Evolutionary conservation across 2,797 vertebrate genomes (phyloP), one percentile per base, ranked within the genome.

Genomic region (Scomberomorus guttatus): DNA sequence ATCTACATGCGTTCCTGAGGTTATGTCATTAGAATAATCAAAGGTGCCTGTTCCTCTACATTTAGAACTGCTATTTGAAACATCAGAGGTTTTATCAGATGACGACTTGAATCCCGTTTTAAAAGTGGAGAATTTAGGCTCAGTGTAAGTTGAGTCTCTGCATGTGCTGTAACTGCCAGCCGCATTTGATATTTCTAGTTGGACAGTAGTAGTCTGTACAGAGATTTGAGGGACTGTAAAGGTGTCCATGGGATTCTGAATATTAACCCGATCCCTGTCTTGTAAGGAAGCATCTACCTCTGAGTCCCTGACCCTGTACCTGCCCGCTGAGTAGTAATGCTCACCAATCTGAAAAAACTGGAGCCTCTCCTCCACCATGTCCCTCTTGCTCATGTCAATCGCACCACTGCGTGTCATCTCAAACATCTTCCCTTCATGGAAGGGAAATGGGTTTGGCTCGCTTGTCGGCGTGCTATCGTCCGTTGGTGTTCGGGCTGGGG

Each of bases 371-470:
- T 99, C 99, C 96, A 99, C 98, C 98, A 99, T 98, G 97, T 99
- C 99, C 96, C 98, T 97, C 97, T 99, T 99, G 98, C 98, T 99
- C 98, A 99, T 99, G 98, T 99, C 99, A 99, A 99, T 99, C 93
- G 99, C 99, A 95, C 99, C 99, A 98, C 99, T 99, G 96, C 99
- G 98, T 94, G 99, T 99, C 99, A 99, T 99, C 98, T 99, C 99
- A 99, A 99, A 99, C 99, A 99, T 99, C 98, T 99, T 99, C 95
- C 99, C 99, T 97, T 99, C 99, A 92, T 99, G 98, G 97, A 99
- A 99, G 95, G 98, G 99, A 95, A 99, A 99, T 92, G 99, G 99
- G 92, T 99, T 99, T 94, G 98, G 99, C 96, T 99, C 99, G 89
- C 99, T 99, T 93, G 97, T 99, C 87, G 99, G 99, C 85, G 99